A percentile compares a stretch with the other conserved stretches of the same genome.
These are phyloP conservation scores for Cheilosia vernalis DNA, from an alignment of 2,888 invertebrate species.

Conservation along the genomic window DNA sequence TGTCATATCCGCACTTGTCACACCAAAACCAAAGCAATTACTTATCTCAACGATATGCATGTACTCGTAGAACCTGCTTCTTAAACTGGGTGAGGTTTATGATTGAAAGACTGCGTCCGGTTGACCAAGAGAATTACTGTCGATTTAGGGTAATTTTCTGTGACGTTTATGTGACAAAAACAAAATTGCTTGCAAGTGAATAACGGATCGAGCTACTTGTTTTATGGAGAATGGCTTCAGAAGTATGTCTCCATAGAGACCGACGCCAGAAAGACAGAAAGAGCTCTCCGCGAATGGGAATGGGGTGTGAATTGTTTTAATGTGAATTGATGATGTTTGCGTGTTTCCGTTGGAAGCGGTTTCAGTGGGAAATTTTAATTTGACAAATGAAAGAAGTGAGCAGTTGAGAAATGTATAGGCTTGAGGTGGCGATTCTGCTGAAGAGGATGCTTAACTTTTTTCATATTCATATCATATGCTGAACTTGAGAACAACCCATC, in stretches of 20 bases:
- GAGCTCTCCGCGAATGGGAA: slow-evolving; percentile 1
- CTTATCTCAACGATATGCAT: slow-evolving; percentile 28
- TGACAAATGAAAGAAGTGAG: slow-evolving; percentile 1
- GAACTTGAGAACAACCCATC: too few relatives aligned
- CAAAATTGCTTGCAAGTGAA: slow-evolving; percentile 50
- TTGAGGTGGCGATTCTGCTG: neutral
- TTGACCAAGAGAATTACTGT: slow-evolving; percentile 49
- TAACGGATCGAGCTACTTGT: slow-evolving; percentile 52
- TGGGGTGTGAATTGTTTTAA: slow-evolving; percentile 43
- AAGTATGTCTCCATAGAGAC: neutral
- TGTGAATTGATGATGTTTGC: slow-evolving; percentile 51
- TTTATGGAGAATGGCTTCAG: slow-evolving; percentile 30
- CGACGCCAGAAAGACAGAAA: neutral
- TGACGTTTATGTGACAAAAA: slow-evolving; percentile 48
- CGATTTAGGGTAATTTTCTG: slow-evolving; percentile 62
- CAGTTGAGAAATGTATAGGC: neutral
- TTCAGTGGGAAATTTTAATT: slow-evolving; percentile 37
- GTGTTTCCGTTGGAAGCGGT: slow-evolving; percentile 15
- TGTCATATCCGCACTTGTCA: slow-evolving; percentile 19
- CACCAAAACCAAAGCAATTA: slow-evolving; percentile 28
- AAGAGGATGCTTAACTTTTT: neutral
- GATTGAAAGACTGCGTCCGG: slow-evolving; percentile 54
- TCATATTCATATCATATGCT: too few relatives aligned
- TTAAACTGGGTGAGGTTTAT: slow-evolving; percentile 36
- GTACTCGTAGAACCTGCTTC: slow-evolving; percentile 22